Conservation (phyloP, 2,113 vertebrate species). For the Neodontobutis hainanensis region DNA sequence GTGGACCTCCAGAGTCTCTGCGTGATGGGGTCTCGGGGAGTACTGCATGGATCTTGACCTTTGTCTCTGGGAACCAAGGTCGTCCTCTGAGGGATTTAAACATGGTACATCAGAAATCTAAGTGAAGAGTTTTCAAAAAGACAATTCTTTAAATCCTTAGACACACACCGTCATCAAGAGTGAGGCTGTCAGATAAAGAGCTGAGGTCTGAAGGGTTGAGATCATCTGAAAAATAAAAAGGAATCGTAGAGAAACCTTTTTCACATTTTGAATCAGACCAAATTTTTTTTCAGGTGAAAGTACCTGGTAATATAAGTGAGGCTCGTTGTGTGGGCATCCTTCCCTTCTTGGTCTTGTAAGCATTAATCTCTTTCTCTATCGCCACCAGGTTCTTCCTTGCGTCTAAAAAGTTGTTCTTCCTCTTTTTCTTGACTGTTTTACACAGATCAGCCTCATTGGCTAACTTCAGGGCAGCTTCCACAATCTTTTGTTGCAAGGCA, state of each 20-base stretch:
- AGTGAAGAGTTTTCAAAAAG: background rate
- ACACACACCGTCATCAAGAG: constrained; percentile 88
- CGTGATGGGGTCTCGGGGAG: constrained; percentile 86
- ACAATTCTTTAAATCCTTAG: background rate
- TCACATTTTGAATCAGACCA: background rate
- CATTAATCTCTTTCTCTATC: constrained; percentile 90
- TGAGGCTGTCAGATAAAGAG: constrained; percentile 90
- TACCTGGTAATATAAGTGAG: constrained; percentile 84
- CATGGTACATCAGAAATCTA: constrained; percentile 13
- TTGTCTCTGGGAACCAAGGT: constrained; percentile 78
- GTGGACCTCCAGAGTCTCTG: constrained; percentile 80
- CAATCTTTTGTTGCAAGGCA: constrained; percentile 92
- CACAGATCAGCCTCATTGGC: constrained; percentile 86
- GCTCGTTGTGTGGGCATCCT: constrained; percentile 89
- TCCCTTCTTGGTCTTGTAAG: constrained; percentile 86
- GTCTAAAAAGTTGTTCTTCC: constrained; percentile 87
- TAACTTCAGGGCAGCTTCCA: constrained; percentile 92
- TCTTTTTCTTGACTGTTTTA: constrained; percentile 93
- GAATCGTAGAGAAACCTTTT: background rate
- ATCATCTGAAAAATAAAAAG: constrained; percentile 82
- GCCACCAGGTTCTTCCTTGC: constrained; percentile 88
- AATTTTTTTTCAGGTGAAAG: background rate
- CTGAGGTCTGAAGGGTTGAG: constrained; percentile 88
- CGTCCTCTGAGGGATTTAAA: constrained; percentile 72
- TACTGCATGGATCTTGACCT: constrained; percentile 85